phyloP scores from a whole-genome alignment of 2,797 vertebrate genomes.

The Tamandua tetradactyla region DNA sequence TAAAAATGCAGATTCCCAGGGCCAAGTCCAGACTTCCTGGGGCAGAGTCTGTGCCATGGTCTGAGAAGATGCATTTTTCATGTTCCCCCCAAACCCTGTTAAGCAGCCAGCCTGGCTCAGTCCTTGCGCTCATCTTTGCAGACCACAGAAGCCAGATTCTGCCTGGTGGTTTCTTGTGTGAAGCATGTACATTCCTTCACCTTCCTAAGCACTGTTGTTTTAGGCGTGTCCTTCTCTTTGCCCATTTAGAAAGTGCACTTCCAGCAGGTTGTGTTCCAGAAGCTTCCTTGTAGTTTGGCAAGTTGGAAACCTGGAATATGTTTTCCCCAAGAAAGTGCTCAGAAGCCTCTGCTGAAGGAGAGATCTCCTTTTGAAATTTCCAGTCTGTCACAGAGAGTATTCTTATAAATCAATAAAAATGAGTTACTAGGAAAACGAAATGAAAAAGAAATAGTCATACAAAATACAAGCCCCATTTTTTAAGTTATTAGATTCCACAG shows the following conservation, averaged over 20 bases:
- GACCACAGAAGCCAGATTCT: not conserved
- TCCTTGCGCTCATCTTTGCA: not conserved
- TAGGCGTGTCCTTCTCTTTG: not conserved
- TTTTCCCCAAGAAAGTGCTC: not conserved
- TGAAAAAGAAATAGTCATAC: not conserved
- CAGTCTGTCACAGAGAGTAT: not conserved
- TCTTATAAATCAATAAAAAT: not conserved
- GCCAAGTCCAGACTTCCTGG: not conserved
- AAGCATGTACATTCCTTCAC: not conserved
- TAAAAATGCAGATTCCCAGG: not conserved
- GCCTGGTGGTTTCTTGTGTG: rapidly evolving
- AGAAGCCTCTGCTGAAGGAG: not conserved
- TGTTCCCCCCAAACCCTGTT: rapidly evolving
- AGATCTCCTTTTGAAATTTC: not conserved
- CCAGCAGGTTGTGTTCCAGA: not conserved
- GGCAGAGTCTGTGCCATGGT: not conserved
- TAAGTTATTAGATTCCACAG: rapidly evolving
- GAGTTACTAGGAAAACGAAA: not conserved
- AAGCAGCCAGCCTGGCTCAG: not conserved
- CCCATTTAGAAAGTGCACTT: not conserved
- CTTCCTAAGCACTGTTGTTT: not conserved
- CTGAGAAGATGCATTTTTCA: not conserved
- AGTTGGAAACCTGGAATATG: too few species aligned
- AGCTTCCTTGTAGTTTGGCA: not conserved
- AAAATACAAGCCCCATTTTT: not conserved